Percentiles rank a stretch among this genome's conserved stretches.
Conservation (phyloP, 30 jellyfish, hydroid and myxozoan genomes). For the Cassiopea andromeda region DNA sequence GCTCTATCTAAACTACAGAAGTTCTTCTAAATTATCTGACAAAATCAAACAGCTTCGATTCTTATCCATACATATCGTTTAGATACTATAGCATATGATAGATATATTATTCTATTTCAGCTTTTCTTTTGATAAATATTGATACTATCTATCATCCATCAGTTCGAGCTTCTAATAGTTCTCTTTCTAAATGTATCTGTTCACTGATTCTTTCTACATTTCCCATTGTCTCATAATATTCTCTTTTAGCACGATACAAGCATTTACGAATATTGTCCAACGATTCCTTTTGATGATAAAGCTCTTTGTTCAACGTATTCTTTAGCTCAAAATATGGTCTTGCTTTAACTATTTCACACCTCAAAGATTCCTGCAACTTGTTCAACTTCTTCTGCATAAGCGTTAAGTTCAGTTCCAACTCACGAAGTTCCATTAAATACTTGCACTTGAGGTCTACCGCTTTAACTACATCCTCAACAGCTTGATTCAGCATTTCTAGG, state of each 20-base stretch:
- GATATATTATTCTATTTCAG: no score
- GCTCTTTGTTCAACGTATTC: neutral
- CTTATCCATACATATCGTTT: no score
- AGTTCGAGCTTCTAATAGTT: neutral
- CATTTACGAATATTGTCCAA: neutral
- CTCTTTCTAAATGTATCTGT: slow-evolving; percentile 29
- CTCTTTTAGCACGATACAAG: slow-evolving; percentile 18
- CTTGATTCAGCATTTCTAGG: slow-evolving; percentile 18
- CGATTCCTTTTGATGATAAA: neutral
- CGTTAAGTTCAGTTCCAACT: neutral
- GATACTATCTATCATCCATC: neutral
- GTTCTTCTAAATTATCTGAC: no score
- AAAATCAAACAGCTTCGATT: no score
- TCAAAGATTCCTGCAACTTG: neutral
- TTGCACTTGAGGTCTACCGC: neutral
- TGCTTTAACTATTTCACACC: slow-evolving; percentile 11
- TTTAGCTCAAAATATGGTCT: slow-evolving; percentile 43
- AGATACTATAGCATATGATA: no score
- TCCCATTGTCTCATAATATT: slow-evolving; percentile 14
- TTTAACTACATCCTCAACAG: slow-evolving; percentile 4
- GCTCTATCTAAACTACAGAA: no score
- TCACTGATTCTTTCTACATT: slow-evolving; percentile 32
- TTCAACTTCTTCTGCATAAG: neutral
- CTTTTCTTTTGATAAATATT: no score
- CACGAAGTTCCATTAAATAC: neutral